A percentile compares a stretch with the other conserved stretches of the same genome.
Evolutionary conservation across 2,113 vertebrate species (phyloP).

Genomic region (Pandion haliaetus): DNA sequence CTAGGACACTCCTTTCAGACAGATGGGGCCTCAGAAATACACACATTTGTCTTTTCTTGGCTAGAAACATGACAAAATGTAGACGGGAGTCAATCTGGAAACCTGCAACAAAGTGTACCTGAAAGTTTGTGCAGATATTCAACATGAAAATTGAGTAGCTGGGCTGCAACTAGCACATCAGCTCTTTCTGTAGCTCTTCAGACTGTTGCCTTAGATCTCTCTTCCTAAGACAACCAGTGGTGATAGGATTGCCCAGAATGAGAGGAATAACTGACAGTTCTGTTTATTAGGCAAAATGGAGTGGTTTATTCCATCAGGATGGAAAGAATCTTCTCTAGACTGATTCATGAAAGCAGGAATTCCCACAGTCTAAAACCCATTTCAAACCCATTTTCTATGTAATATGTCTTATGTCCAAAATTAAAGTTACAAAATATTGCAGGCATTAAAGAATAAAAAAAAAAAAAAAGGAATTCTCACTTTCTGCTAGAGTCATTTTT

Average conservation of each 20-base stretch:
- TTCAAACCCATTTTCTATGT: not conserved
- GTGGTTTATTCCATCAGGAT: not conserved
- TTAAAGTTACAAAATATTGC: not conserved
- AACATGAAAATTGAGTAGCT: not conserved
- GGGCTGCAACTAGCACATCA: not conserved
- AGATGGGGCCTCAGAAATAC: not conserved
- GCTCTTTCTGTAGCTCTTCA: not conserved
- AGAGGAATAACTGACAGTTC: not conserved
- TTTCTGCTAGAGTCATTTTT: not conserved
- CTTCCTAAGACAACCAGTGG: not conserved
- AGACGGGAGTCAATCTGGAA: not conserved
- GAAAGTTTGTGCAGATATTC: not conserved
- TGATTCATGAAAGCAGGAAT: not conserved
- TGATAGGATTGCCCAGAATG: not conserved
- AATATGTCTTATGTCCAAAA: not conserved
- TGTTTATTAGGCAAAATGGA: not conserved
- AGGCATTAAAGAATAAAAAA: not conserved
- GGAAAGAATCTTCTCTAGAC: not conserved
- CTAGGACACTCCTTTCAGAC: not conserved
- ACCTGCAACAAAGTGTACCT: not conserved
- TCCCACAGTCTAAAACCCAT: not conserved
- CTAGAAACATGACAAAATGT: not conserved
- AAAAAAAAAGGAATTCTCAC: rapidly evolving
- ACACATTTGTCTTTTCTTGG: not conserved
- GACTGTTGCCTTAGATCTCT: not conserved